Conservation (phyloP, 2,888 invertebrate genomes). For the Podabrus alpinus region DNA sequence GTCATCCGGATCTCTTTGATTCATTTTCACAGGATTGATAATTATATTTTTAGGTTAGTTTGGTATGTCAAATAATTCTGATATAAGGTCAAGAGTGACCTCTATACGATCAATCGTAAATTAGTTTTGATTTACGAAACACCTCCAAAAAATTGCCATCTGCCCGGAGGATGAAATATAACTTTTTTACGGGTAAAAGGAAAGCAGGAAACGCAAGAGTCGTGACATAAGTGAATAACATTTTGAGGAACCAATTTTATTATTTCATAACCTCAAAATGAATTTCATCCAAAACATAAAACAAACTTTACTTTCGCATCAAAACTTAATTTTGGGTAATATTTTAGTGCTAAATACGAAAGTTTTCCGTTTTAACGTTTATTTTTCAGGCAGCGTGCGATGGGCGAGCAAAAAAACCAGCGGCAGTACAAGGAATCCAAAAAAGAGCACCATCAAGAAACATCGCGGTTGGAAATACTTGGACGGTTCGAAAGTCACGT, state of each 20-base stretch:
- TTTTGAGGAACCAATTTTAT: not conserved
- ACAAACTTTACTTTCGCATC: slow-evolving; percentile 11
- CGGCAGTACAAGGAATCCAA: slow-evolving; percentile 71
- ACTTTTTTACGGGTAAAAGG: too few relatives aligned
- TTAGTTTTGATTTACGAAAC: too few relatives aligned
- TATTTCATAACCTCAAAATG: not conserved
- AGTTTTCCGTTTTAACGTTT: not conserved
- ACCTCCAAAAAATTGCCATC: too few relatives aligned
- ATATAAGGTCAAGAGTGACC: not conserved
- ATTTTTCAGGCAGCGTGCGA: slow-evolving; percentile 56
- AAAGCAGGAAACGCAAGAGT: too few relatives aligned
- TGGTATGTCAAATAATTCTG: not conserved
- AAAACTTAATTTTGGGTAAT: slow-evolving; percentile 18
- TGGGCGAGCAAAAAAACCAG: slow-evolving; percentile 77
- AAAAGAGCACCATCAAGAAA: slow-evolving; percentile 71
- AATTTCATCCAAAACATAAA: slow-evolving; percentile 10
- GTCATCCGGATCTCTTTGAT: not conserved
- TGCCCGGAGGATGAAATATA: too few relatives aligned
- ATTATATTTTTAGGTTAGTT: not conserved
- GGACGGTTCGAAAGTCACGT: slow-evolving; percentile 68
- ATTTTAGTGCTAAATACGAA: not conserved
- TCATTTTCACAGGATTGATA: not conserved
- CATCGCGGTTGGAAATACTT: slow-evolving; percentile 79
- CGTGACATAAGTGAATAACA: not conserved
- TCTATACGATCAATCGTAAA: too few relatives aligned